Percentiles rank a stretch among this genome's conserved stretches.
Evolutionary conservation across 2,113 vertebrate genomes (phyloP).

Genomic region (Charina bottae): DNA sequence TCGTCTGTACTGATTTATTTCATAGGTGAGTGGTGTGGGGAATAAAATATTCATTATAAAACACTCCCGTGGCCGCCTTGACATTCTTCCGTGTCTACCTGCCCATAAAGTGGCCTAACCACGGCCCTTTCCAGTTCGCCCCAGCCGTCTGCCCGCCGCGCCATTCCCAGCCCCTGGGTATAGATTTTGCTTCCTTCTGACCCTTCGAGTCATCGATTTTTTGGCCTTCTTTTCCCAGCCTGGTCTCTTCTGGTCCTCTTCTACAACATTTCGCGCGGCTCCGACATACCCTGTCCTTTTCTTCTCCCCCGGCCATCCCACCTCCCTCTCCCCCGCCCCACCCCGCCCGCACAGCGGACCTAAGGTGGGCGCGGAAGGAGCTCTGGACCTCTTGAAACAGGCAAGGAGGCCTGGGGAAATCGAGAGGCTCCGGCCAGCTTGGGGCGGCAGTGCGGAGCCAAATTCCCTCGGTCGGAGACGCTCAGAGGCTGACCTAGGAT

Average conservation of each 20-base stretch:
- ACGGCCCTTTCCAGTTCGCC: too few species aligned
- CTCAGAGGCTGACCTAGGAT: background rate
- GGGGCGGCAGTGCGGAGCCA: background rate
- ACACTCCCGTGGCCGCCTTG: background rate
- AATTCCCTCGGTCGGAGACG: background rate
- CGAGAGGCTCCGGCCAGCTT: background rate
- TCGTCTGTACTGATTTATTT: background rate
- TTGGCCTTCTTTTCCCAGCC: background rate
- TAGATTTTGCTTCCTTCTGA: background rate
- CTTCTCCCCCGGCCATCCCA: too few species aligned
- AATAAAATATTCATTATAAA: background rate
- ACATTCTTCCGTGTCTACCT: background rate
- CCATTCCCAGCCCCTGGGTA: background rate
- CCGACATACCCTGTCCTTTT: too few species aligned
- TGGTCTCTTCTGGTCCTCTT: background rate
- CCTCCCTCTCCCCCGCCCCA: too few species aligned
- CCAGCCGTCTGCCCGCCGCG: background rate
- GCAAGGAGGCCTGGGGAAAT: background rate
- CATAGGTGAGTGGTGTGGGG: background rate
- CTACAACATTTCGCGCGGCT: background rate
- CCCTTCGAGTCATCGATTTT: too few species aligned
- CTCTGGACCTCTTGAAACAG: background rate
- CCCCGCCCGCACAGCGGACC: too few species aligned
- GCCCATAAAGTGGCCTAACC: background rate
- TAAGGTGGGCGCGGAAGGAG: too few species aligned